Evolutionary conservation across 2,888 invertebrate genomes (phyloP), one percentile per base, ranked within the genome.

Genomic region (Thereva nobilitata): DNA sequence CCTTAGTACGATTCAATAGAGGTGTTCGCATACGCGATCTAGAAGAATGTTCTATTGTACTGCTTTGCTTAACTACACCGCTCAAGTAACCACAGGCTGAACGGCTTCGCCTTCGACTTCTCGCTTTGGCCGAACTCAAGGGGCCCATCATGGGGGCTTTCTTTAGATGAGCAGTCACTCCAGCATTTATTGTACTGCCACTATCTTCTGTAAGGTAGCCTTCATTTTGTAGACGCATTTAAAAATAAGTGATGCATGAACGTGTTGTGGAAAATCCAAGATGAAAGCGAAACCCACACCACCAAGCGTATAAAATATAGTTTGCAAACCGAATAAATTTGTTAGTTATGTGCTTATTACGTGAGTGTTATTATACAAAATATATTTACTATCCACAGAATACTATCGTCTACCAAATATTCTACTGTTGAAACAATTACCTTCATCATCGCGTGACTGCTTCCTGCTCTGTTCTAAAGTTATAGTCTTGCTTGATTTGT

Each of bases 191-290:
- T 63, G 72, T 71, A 53, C 70, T 73, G 37, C 75, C 72, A 73
- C 79, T 80, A 74, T 80, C 80, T 75, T 80, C 80, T 79, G 80
- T 80, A 80, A 80, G 78, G 78, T 80, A 80, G 73, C 80, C 80
- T 80, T 73, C 72, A 73, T 73, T 23, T 66, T 68, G 63, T 50
- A 65, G 41, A 41, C 52, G 9, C 56, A 55, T 42, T 44, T 55
- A 41, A 9, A 4, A 44, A 42, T 12, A 10, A 38, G n/a, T 41
- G 34, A 50, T 7, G 50, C 35, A 23, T 47, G 47, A 47, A 10
- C 47, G 35, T 38, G 49, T 66, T 55, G 61, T 12, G 41, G 40
- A 50, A 41, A 40, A 12, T 23, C 55, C 50, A 40, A 61, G 38
- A 5, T 47, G 47, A n/a, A 59, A 45, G 49, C 47, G 8, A 37